Base-by-base conservation (phyloP, 2,888 invertebrate species). In the Euspilapteryx auroguttella region DNA sequence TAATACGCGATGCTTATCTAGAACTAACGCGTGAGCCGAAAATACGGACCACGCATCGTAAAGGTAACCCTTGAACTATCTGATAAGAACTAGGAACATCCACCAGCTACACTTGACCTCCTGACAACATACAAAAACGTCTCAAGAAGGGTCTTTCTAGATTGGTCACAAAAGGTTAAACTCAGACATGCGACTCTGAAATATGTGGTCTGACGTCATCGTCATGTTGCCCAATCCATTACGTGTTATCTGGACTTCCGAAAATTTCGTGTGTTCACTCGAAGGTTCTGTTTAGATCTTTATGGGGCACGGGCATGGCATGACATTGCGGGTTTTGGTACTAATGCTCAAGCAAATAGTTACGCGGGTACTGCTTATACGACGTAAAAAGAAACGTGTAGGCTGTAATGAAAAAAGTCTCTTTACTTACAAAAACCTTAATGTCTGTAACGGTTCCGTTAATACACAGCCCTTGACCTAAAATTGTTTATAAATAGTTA, bases 151-250 rank as follows among this genome's bases (percentile, higher is more conserved):
- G n/a, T n/a, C n/a, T n/a, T n/a, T n/a, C n/a, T n/a, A n/a, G n/a
- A n/a, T n/a, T n/a, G n/a, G n/a, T n/a, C n/a, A n/a, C n/a, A n/a
- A n/a, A n/a, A n/a, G n/a, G n/a, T n/a, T n/a, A n/a, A 22, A 24
- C 28, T 29, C 37, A 21, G 49, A 54, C 69, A 69, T 69, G 69
- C 71, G 58, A 69, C 56, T 54, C 54, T 64, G 64, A 71, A 71
- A 71, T 68, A 69, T 69, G 65, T 69, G 66, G 48, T 51, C 58
- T 71, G 73, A 71, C 73, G 73, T 69, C 69, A 73, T 69, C 56
- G 68, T 71, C 68, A 66, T 71, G 71, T 71, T 68, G 69, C 59
- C 64, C 65, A 71, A 71, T 75, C 71, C 69, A 69, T 73, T 73
- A 69, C 63, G 11, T 63, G 55, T 46, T 75, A 75, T 73, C 73